Base-by-base conservation (phyloP, 2,797 vertebrate genomes). In the Pangasius sanitwongsei region DNA sequence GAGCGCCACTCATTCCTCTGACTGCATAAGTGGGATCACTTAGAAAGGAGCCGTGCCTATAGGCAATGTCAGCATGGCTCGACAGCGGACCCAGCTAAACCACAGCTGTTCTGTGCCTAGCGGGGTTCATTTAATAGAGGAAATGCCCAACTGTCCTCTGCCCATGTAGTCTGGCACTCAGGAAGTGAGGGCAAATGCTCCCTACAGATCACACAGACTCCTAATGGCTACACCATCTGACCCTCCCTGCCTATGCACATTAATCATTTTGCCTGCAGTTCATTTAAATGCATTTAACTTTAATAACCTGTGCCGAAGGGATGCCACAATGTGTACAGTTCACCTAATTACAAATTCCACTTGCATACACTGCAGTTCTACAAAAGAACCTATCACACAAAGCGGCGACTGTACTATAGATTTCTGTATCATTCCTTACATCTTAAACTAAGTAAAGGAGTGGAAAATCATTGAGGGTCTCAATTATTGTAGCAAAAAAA, bases 81-180 rank as follows among this genome's bases (percentile, higher is more conserved):
- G 7, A 61, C n/a, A 75, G 57, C 28, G 1, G 8, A 44, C 9
- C 83, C 83, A 59, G n/a, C 67, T 31, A 65, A 63, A 20, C 59
- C 67, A 59, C 89, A 89, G 59, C 89, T 69, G 85, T 78, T 57
- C 80, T 57, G n/a, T 69, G 50, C 72, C 86, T 87, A 84, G 37
- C 13, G n/a, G 44, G 86, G 72, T 3, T 41, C n/a, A 61, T 83
- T 87, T 34, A 67, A 87, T 61, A 63, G 80, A 86, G 88, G 67
- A 86, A 82, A 86, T 75, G 20, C 67, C 85, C 67, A 72, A 85
- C 72, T 77, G 34, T 53, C 65, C 61, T 69, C 85, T 83, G 53
- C 77, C 72, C 48, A 87, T 78, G 78, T 61, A 83, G 69, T 87
- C 67, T 87, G 59, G 37, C 37, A 75, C 83, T 78, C 63, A 44